A percentile compares a stretch with the other conserved stretches of the same genome.
These are phyloP conservation scores for Lamprotornis superbus DNA, from an alignment of 2,113 vertebrate genomes.

Conservation along the genomic window DNA sequence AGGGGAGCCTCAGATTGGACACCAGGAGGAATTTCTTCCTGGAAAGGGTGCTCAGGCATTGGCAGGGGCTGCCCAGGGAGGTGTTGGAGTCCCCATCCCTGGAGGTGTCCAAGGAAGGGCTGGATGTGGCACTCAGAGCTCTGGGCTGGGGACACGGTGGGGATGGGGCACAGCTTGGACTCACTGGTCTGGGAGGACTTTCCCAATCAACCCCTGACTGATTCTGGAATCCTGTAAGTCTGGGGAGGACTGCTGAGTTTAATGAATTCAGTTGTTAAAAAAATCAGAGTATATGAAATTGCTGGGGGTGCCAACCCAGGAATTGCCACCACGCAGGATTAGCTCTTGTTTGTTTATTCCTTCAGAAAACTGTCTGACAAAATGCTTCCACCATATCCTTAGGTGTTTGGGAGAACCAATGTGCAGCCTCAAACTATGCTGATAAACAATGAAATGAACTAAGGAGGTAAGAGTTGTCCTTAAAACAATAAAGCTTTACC, in stretches of 20 bases:
- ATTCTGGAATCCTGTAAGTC: no score
- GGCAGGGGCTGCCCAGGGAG: neutral
- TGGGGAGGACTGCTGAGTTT: neutral
- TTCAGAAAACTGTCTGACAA: neutral
- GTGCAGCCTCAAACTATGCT: neutral
- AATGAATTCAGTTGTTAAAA: neutral
- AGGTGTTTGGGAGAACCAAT: neutral
- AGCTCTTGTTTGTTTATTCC: neutral
- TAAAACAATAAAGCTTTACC: neutral
- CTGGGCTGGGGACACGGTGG: neutral
- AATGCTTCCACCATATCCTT: neutral
- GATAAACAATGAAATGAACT: neutral
- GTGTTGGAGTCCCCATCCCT: neutral
- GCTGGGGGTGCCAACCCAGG: neutral
- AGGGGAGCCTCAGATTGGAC: neutral
- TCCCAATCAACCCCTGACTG: neutral
- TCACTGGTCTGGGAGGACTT: fast-evolving
- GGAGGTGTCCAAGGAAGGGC: neutral
- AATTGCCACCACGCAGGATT: neutral
- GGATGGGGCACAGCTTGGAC: fast-evolving
- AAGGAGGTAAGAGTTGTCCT: neutral
- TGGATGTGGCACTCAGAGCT: neutral
- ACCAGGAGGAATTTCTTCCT: fast-evolving
- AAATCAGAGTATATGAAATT: neutral
- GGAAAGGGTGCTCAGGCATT: neutral